Percentiles rank a stretch among this genome's conserved stretches.
Evolutionary conservation across 2,888 invertebrate genomes (phyloP).

Genomic region (Orthonychiurus folsomi): DNA sequence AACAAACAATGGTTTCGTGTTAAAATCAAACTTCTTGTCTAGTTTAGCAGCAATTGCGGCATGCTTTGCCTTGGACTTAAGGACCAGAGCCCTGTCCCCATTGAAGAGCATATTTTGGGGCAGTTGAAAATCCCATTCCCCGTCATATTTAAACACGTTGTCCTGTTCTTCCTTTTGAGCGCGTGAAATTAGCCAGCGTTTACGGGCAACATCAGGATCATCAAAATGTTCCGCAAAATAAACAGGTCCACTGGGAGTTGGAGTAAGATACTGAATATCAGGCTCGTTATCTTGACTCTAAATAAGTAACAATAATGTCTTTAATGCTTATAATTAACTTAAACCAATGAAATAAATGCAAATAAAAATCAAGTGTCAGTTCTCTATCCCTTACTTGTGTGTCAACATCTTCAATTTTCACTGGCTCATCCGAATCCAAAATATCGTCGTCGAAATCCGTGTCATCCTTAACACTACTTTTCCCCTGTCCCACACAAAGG

Average conservation of each 20-base stretch:
- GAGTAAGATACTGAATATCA: slow-evolving; percentile 60
- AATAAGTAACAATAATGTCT: not conserved
- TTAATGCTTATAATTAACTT: not conserved
- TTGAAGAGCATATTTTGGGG: slow-evolving; percentile 67
- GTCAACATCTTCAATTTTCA: not conserved
- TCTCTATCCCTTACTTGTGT: no score
- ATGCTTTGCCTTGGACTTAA: slow-evolving; percentile 92
- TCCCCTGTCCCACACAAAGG: not conserved
- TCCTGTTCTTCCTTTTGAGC: slow-evolving; percentile 81
- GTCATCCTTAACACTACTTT: not conserved
- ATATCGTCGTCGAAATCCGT: not conserved
- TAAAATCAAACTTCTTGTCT: slow-evolving; percentile 70
- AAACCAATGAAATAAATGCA: no score
- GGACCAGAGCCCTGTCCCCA: slow-evolving; percentile 76
- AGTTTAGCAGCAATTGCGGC: slow-evolving; percentile 80
- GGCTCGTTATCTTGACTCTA: slow-evolving; percentile 44
- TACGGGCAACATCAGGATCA: slow-evolving; percentile 59
- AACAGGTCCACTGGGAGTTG: slow-evolving; percentile 55
- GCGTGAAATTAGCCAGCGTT: slow-evolving; percentile 76
- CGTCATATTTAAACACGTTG: slow-evolving; percentile 90
- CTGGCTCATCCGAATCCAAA: not conserved
- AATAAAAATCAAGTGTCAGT: no score
- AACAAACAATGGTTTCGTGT: slow-evolving; percentile 68
- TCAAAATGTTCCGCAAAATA: slow-evolving; percentile 84
- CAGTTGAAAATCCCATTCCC: slow-evolving; percentile 63